phyloP scores from a whole-genome alignment of 2,888 invertebrate genomes.

The Nymphalis polychloros region DNA sequence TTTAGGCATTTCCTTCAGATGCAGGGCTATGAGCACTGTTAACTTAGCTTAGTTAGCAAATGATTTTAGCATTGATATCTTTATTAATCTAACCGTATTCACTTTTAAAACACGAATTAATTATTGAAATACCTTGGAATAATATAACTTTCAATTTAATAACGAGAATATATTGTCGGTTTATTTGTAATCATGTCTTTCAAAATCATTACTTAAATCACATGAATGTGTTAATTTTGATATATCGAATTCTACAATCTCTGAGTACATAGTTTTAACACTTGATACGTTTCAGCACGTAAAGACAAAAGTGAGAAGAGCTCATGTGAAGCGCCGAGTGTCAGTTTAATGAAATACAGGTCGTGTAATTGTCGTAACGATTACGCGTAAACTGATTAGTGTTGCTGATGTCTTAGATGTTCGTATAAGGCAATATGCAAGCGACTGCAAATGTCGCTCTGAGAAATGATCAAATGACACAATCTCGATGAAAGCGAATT shows the following conservation, averaged over 20 bases:
- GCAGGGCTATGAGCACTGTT: conserved; percentile 19
- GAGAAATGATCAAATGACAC: conserved; percentile 17
- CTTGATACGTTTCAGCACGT: no score
- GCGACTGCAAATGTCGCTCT: background rate
- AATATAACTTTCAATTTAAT: background rate
- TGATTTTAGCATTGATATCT: conserved; percentile 13
- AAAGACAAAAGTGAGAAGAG: conserved; percentile 7
- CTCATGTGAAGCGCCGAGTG: conserved; percentile 12
- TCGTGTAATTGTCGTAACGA: conserved; percentile 22
- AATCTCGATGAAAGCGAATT: conserved; percentile 20
- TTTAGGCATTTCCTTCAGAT: conserved; percentile 37
- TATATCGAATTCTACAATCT: background rate
- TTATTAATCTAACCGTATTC: background rate
- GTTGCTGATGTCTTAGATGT: conserved; percentile 10
- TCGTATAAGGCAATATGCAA: background rate
- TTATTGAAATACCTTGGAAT: background rate
- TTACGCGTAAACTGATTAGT: conserved; percentile 13
- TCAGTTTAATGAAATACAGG: conserved; percentile 14
- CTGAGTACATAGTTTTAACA: background rate
- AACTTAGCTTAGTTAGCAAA: background rate
- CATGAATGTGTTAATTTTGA: background rate
- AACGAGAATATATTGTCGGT: background rate
- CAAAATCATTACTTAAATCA: background rate
- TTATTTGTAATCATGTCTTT: conserved; percentile 2
- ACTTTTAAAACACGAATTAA: background rate